These are phyloP conservation scores for Ammodytes marinus DNA, from an alignment of 2,113 vertebrate genomes.

Conservation along the genomic window DNA sequence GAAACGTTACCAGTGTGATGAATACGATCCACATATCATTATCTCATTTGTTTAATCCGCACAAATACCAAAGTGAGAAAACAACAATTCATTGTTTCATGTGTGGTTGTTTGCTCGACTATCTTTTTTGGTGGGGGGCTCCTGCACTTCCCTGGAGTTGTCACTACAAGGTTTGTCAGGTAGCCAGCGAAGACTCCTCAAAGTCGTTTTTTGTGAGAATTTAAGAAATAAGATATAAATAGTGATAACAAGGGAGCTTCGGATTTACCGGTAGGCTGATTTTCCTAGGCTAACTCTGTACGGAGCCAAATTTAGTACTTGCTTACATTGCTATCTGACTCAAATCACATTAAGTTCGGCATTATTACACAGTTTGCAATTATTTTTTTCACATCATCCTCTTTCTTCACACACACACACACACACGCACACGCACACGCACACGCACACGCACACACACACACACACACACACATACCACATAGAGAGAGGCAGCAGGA, in stretches of 20 bases:
- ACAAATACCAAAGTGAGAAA: neutral
- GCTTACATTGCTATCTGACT: neutral
- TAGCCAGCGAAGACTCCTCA: neutral
- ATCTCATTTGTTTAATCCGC: too few relatives aligned
- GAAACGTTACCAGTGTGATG: neutral
- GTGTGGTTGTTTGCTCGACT: neutral
- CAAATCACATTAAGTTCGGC: neutral
- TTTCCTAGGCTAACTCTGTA: neutral
- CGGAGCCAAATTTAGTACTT: too few relatives aligned
- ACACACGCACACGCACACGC: too few relatives aligned
- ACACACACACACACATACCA: too few relatives aligned
- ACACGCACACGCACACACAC: too few relatives aligned
- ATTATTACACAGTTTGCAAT: slow-evolving; percentile 21
- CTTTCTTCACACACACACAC: neutral
- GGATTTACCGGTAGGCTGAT: neutral
- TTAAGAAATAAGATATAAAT: neutral
- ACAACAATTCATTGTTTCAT: neutral
- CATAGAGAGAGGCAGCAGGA: neutral
- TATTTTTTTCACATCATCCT: slow-evolving; percentile 2
- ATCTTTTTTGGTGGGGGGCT: neutral
- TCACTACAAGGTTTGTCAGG: neutral
- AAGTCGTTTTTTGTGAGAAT: neutral
- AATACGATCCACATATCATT: neutral
- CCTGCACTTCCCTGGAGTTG: neutral
- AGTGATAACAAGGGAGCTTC: neutral